These are phyloP conservation scores for Hipparchia sbordonii DNA, from an alignment of 2,888 invertebrate genomes.

Conservation along the genomic window DNA sequence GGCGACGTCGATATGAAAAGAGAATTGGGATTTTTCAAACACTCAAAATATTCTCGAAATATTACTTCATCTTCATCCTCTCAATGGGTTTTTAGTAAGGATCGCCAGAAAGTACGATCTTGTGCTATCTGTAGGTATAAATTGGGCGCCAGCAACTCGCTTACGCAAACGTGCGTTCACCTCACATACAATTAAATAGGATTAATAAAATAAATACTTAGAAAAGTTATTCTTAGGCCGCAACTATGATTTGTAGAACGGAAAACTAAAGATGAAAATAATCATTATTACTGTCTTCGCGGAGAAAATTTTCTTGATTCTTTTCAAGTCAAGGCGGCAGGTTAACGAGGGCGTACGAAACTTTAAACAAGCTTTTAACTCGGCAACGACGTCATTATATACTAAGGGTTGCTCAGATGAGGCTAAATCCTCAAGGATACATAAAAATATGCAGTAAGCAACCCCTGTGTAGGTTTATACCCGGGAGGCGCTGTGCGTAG, in stretches of 20 bases:
- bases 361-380: constrained; percentile 38
- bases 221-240: neutral
- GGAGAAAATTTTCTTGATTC: neutral
- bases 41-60: too few relatives aligned
- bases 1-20: too few relatives aligned
- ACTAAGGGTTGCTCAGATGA: constrained; percentile 56
- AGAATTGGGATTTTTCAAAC: too few relatives aligned
- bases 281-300: neutral
- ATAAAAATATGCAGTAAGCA: constrained; percentile 74
- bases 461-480: constrained; percentile 69
- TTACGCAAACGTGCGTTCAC: too few relatives aligned
- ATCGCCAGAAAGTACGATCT: too few relatives aligned
- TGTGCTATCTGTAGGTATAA: too few relatives aligned
- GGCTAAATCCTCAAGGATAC: constrained; percentile 63
- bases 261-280: neutral
- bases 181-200: too few relatives aligned
- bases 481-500: constrained; percentile 70
- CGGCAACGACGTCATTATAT: constrained; percentile 47
- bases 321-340: constrained; percentile 4
- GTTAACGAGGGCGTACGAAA: constrained; percentile 30
- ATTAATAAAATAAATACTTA: too few relatives aligned
- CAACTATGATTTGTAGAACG: neutral
- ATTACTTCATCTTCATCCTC: too few relatives aligned
- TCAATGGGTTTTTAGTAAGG: too few relatives aligned
- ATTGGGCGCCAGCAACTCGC: too few relatives aligned